A percentile compares a stretch with the other conserved stretches of the same genome.
Conservation (phyloP, 1,140 invertebrate genomes). For the Ceratosolen solmsi region DNA sequence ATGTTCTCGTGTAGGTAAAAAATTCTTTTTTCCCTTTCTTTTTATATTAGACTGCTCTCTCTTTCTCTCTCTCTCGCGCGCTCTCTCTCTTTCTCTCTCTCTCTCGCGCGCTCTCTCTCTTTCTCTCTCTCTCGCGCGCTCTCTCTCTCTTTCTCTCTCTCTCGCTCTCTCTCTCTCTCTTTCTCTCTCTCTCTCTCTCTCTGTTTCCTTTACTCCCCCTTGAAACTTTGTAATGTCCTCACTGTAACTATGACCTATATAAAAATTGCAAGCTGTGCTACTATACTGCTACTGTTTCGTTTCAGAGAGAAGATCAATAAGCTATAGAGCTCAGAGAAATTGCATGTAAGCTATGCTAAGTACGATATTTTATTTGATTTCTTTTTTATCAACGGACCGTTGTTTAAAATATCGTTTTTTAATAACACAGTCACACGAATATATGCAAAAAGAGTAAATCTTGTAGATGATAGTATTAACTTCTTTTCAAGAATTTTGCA, state of each 20-base stretch:
- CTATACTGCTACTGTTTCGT: background rate
- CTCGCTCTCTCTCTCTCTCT: background rate
- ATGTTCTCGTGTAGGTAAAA: background rate
- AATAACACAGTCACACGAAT: no score
- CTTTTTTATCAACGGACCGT: background rate
- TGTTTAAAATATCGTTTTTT: no score
- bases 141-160: background rate
- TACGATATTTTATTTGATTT: background rate
- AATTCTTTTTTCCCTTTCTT: background rate
- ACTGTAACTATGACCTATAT: slow-evolving; percentile 34
- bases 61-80: background rate
- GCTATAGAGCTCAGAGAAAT: background rate
- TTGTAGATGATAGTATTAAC: no score
- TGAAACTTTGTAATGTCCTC: slow-evolving; percentile 17
- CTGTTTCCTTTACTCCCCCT: background rate
- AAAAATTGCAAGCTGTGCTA: slow-evolving; percentile 37
- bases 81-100: no score
- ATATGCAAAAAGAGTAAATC: no score
- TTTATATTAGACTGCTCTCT: background rate
- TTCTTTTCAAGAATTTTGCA: no score
- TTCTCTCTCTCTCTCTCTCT: background rate
- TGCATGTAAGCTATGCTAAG: background rate
- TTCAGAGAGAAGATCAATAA: slow-evolving; percentile 27
- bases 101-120: no score
- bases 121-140: background rate